These are phyloP conservation scores for Melanostoma mellinum DNA, from an alignment of 2,888 invertebrate species.

Conservation along the genomic window DNA sequence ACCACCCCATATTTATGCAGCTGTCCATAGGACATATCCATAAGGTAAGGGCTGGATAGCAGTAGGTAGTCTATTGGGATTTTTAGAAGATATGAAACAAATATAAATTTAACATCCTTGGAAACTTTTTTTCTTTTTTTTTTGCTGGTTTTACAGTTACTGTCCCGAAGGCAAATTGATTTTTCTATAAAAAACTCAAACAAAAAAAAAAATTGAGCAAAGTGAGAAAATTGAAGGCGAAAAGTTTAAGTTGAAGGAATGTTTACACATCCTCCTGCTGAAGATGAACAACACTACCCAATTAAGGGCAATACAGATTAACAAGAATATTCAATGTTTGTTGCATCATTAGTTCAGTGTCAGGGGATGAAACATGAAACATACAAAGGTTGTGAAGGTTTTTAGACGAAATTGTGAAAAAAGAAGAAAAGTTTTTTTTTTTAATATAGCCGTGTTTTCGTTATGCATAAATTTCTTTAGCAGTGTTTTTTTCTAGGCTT, in stretches of 20 bases:
- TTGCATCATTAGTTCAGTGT: slow-evolving; percentile 23
- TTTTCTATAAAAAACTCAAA: slow-evolving; percentile 4
- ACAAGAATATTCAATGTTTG: slow-evolving; percentile 37
- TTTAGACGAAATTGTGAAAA: too few species aligned
- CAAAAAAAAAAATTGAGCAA: slow-evolving; percentile 11
- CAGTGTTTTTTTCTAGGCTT: too few species aligned
- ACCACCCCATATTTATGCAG: slow-evolving; percentile 36
- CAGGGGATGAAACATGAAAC: too few species aligned
- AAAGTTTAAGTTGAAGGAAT: slow-evolving; percentile 33
- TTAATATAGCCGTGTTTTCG: too few species aligned
- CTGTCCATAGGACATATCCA: slow-evolving; percentile 40
- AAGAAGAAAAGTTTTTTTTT: too few species aligned
- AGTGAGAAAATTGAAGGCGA: neutral
- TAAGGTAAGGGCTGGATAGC: slow-evolving; percentile 25
- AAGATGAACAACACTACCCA: slow-evolving; percentile 3
- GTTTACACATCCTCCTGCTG: slow-evolving; percentile 29
- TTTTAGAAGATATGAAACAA: slow-evolving; percentile 46
- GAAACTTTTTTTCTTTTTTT: slow-evolving; percentile 21
- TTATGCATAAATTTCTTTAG: too few species aligned
- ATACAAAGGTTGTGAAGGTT: too few species aligned
- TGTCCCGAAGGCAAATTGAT: slow-evolving; percentile 50
- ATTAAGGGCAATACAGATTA: slow-evolving; percentile 36
- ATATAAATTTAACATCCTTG: slow-evolving; percentile 15
- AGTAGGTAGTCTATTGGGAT: slow-evolving; percentile 39
- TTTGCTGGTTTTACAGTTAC: slow-evolving; percentile 26